Evolutionary conservation across 2,797 vertebrate species (phyloP).

Genomic region (Acanthopagrus latus): DNA sequence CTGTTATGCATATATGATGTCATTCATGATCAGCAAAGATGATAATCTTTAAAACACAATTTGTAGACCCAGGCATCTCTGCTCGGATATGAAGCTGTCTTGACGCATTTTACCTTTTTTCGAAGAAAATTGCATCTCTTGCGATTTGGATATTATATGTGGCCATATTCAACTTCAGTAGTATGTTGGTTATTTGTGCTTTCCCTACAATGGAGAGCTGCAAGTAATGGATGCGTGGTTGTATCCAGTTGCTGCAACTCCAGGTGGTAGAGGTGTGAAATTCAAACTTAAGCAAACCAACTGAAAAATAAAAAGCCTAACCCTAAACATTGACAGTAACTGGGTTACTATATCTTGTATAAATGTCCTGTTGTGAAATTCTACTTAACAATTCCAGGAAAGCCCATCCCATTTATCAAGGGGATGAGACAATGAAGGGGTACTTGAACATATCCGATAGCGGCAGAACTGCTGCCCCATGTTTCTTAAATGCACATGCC

Average conservation of each 20-base stretch:
- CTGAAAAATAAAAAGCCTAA: neutral
- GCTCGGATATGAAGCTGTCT: too few relatives aligned
- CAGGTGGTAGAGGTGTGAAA: neutral
- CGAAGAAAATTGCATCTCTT: too few relatives aligned
- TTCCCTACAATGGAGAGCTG: neutral
- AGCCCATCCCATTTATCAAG: slow-evolving; percentile 8
- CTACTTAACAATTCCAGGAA: slow-evolving; percentile 26
- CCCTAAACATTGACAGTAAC: neutral
- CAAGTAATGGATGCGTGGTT: neutral
- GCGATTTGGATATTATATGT: too few relatives aligned
- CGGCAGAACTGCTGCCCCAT: neutral
- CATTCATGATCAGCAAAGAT: too few relatives aligned
- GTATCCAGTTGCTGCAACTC: neutral
- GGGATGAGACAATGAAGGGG: neutral
- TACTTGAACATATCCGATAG: neutral
- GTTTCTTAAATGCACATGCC: neutral
- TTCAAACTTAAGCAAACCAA: neutral
- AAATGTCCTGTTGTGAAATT: neutral
- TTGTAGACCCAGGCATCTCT: too few relatives aligned
- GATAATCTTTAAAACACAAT: too few relatives aligned
- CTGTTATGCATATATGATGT: too few relatives aligned
- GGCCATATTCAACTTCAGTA: too few relatives aligned
- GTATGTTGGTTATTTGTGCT: too few relatives aligned
- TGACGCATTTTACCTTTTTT: too few relatives aligned
- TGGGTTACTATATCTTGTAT: neutral